Evolutionary conservation across 2,113 vertebrate species (phyloP).

Genomic region (Tonatia bakeri): DNA sequence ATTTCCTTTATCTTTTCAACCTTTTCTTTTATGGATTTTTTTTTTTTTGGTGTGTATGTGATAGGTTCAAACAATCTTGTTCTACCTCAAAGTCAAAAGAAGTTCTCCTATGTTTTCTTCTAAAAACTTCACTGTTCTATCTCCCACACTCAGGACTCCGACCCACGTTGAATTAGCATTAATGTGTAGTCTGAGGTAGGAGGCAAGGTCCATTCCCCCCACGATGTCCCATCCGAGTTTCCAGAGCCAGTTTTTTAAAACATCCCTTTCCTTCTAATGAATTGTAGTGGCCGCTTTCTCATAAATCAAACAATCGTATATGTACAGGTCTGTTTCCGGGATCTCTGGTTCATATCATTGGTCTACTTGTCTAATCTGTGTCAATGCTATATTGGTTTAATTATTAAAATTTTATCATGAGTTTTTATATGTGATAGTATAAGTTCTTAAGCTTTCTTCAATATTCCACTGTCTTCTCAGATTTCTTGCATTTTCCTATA

Average conservation of each 20-base stretch:
- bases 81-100: background rate
- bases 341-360: background rate
- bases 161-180: background rate
- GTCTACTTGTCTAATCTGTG: background rate
- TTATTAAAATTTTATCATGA: background rate
- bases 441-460: background rate
- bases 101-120: background rate
- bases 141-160: background rate
- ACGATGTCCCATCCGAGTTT: background rate
- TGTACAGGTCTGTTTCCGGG: background rate
- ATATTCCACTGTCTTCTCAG: background rate
- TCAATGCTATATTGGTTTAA: background rate
- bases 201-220: background rate
- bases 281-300: background rate
- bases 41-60: background rate
- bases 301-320: background rate
- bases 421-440: background rate
- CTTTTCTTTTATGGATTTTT: background rate
- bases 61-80: background rate
- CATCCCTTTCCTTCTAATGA: background rate
- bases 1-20: conserved; percentile 28
- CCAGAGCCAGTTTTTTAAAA: background rate
- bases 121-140: background rate
- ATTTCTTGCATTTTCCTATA: background rate
- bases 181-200: background rate